Conservation (phyloP, 2,113 vertebrate species). For the Apus apus region DNA sequence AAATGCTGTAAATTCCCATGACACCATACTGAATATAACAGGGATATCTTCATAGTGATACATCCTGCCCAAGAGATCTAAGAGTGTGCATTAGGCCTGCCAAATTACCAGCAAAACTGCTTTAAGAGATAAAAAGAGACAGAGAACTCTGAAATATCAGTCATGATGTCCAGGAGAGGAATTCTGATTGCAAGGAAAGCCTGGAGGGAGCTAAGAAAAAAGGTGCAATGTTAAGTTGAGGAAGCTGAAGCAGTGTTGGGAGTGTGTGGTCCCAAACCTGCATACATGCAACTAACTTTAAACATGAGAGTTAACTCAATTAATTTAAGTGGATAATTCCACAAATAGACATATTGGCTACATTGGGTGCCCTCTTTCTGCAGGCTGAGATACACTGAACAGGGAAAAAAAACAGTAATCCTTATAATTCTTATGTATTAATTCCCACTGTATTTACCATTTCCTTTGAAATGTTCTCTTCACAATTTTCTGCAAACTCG, state of each 20-base stretch:
- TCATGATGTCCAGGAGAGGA: neutral
- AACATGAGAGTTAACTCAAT: neutral
- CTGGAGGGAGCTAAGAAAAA: neutral
- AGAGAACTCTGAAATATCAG: neutral
- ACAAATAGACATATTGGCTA: neutral
- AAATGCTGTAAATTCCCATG: accelerated
- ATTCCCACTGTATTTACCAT: neutral
- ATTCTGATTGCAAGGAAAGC: neutral
- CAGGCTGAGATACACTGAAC: neutral
- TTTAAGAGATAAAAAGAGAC: neutral
- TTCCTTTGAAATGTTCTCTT: neutral
- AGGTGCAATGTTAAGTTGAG: neutral
- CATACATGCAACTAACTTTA: neutral
- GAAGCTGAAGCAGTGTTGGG: neutral
- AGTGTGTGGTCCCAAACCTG: neutral
- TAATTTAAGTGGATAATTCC: neutral
- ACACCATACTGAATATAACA: neutral
- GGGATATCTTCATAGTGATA: neutral
- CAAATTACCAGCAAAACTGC: neutral
- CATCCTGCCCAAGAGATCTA: neutral
- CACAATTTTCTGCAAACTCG: neutral
- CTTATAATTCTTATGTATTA: neutral
- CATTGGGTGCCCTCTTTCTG: neutral
- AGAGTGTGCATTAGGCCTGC: neutral
- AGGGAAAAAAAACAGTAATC: neutral